phyloP scores from a whole-genome alignment of 2,888 invertebrate genomes.

The Parnassius glacialis region DNA sequence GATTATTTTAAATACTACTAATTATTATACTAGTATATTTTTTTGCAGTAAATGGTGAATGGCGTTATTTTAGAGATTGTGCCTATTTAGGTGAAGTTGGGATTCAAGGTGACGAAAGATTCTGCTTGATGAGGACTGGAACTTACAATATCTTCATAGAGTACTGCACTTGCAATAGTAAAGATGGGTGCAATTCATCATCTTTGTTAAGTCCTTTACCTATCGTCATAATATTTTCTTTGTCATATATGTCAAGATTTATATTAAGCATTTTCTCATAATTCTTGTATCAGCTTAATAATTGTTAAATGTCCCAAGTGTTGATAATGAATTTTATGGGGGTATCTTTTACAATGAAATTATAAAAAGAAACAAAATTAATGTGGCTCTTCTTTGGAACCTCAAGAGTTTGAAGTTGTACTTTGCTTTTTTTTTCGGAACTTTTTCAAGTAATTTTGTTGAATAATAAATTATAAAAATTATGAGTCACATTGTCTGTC shows the following conservation, averaged over 20 bases:
- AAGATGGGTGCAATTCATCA: constrained; percentile 93
- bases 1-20: too few species aligned
- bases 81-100: constrained; percentile 95
- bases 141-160: constrained; percentile 97
- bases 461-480: too few species aligned
- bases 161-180: constrained; percentile 95
- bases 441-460: too few species aligned
- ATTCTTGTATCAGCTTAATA: not conserved
- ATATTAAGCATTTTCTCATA: constrained; percentile 13
- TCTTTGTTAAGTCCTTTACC: constrained; percentile 57
- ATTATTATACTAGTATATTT: not conserved
- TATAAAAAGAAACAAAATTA: too few species aligned
- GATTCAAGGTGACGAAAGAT: constrained; percentile 93
- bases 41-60: constrained; percentile 89
- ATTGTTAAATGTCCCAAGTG: too few species aligned
- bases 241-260: constrained; percentile 19
- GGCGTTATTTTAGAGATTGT: constrained; percentile 93
- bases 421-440: too few species aligned
- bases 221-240: constrained; percentile 37
- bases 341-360: too few species aligned
- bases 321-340: too few species aligned
- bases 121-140: constrained; percentile 94
- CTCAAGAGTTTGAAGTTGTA: too few species aligned
- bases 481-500: too few species aligned
- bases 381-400: too few species aligned